These are phyloP conservation scores for Chelonus formosanus DNA, from an alignment of 2,888 invertebrate genomes.

Conservation along the genomic window DNA sequence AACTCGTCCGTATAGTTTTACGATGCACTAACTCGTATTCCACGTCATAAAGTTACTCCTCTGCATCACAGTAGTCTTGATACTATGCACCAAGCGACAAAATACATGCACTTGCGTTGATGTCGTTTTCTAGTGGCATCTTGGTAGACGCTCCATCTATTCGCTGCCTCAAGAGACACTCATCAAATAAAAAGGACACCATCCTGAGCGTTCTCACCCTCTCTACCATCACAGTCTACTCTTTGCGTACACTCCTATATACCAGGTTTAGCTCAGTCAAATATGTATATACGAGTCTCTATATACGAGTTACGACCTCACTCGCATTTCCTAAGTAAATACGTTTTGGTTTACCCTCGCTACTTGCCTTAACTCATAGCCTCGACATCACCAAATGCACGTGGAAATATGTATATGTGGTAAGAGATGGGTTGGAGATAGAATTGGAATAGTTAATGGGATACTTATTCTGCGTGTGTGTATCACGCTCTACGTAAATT, in stretches of 20 bases:
- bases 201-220: constrained; percentile 3
- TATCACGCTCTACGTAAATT: constrained; percentile 25
- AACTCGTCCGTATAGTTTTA: constrained; percentile 38
- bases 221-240: no score
- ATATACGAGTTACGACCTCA: constrained; percentile 20
- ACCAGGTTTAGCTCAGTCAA: not conserved
- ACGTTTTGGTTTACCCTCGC: constrained; percentile 29
- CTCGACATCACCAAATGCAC: constrained; percentile 9
- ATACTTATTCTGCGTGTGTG: not conserved
- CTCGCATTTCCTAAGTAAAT: constrained; percentile 33
- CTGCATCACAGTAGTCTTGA: constrained; percentile 25
- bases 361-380: constrained; percentile 4
- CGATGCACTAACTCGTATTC: constrained; percentile 49
- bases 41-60: constrained; percentile 51
- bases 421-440: not conserved
- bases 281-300: constrained; percentile 9
- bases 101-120: constrained; percentile 3
- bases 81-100: not conserved
- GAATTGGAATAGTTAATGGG: constrained; percentile 24
- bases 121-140: constrained; percentile 7
- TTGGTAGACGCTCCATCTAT: constrained; percentile 12
- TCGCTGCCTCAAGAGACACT: constrained; percentile 25
- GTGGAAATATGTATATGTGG: constrained; percentile 6
- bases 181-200: constrained; percentile 38
- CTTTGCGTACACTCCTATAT: not conserved